These are phyloP conservation scores for Hydropsyche tenuis DNA, from an alignment of 1,140 invertebrate genomes.

Conservation along the genomic window DNA sequence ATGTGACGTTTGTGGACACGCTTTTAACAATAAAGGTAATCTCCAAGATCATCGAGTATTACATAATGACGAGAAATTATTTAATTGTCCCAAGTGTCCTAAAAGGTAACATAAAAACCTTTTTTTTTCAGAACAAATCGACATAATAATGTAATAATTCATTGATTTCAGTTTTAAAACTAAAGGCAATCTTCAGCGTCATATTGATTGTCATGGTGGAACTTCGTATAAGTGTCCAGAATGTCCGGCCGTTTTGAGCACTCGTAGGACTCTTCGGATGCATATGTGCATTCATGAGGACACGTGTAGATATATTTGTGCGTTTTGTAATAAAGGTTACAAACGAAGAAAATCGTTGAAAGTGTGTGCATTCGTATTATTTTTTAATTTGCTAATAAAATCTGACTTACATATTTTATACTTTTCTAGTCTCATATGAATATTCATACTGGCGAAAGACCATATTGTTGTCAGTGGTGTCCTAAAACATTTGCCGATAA, in stretches of 20 bases:
- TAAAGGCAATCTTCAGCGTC: constrained; percentile 34
- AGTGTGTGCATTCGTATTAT: constrained; percentile 26
- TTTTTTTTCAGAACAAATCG: not conserved
- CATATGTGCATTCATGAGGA: constrained; percentile 45
- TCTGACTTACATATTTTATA: not conserved
- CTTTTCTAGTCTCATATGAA: constrained; percentile 44
- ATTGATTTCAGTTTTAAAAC: constrained; percentile 46
- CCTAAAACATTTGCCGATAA: constrained; percentile 46
- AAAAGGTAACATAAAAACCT: constrained; percentile 33
- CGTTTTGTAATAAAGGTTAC: constrained; percentile 47
- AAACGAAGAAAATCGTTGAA: constrained; percentile 47
- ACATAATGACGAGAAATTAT: constrained; percentile 33
- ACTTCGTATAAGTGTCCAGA: constrained; percentile 43
- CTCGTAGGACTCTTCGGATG: constrained; percentile 36
- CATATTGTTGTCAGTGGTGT: constrained; percentile 46
- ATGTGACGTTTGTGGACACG: constrained; percentile 44
- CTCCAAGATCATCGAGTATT: constrained; percentile 28
- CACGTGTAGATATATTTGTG: constrained; percentile 37
- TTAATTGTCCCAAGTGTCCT: constrained; percentile 35
- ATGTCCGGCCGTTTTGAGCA: constrained; percentile 45
- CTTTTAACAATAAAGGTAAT: constrained; percentile 31
- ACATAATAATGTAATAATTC: too few relatives aligned
- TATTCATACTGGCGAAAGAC: constrained; percentile 43
- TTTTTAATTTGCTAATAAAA: not conserved
- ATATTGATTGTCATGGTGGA: constrained; percentile 39